Base-by-base conservation (phyloP, 2,888 invertebrate genomes). In the Dolichomitus sp. region DNA sequence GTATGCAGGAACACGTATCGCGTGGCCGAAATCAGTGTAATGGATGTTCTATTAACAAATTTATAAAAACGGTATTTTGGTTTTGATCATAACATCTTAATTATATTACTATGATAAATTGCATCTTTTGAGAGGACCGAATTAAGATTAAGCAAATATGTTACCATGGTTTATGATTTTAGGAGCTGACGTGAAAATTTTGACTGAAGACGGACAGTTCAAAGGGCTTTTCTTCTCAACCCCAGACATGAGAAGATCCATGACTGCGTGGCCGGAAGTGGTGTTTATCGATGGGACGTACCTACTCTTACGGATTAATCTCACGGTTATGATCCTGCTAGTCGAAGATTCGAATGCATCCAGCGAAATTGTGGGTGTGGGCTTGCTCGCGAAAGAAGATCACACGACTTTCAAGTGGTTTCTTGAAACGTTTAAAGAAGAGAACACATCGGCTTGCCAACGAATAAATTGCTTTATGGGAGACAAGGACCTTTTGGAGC, bases 231-330 rank as follows among this genome's bases (percentile, higher is more conserved):
- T 75, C 50, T 85, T 86, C 30, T 76, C 72, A 23, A 86, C 86
- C 0, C 19, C 19, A 14, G 77, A 84, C 14, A 86, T 85, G 84
- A 50, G 66, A 68, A 30, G 23, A 12, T 79, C 77, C 3, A 54
- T 85, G 68, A 40, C 50, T 0, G 37, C 65, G 12, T 86, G 80
- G 79, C 80, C 80, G 9, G 80, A 81, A 50, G 66, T 84, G 14
- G 33, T 86, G 0, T 74, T 75, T 14, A n/a, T 86, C 17, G 85
- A 87, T 68, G 85, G 84, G 6, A 87, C 85, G 0, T 85, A 84
- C 40, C 77, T 77, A 14, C 54, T 87, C 4, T 11, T 80, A 4
- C 81, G 72, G 48, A 70, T 50, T 11, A 74, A 80, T 23, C 50
- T 85, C 5, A 84, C 83, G 11, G 42, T 84, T 1, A 81, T 85